Evolutionary conservation across 2,888 invertebrate genomes (phyloP), one percentile per base, ranked within the genome.

Genomic region (Phortica okadai): DNA sequence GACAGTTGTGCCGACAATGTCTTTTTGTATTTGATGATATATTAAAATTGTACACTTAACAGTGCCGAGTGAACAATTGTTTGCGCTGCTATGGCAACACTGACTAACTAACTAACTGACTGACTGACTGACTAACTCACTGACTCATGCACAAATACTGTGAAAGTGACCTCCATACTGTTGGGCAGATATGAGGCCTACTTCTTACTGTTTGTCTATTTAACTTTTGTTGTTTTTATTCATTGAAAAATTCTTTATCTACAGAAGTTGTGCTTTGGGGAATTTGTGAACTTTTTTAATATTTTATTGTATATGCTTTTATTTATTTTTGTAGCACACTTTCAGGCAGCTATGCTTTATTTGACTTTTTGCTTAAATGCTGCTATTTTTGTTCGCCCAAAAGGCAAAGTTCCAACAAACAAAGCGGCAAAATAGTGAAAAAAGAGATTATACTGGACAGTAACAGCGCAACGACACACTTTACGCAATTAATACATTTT

Each of bases 31-130:
- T 1, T 33, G 33, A 33, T 33, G 33, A 14, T 50, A 50, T 50
- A 50, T 50, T 11, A 50, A 50, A 50, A 50, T 5, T 16, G 16
- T 62, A 62, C 62, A 62, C 62, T 62, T 62, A 16, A 62, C 25
- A 16, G 62, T 21, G 62, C 25, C 62, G 25, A 45, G 54, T 56
- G 54, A 72, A 72, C 70, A 72, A 72, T 72, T 72, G 70, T 56
- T 54, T 72, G 14, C n/a, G 25, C 45, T 72, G 33, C 70, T 72
- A 72, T 72, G 70, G 70, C 70, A 72, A 72, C 70, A 72, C 67
- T 67, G 67, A 67, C 67, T 67, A 5, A 33, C 33, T 33, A 1
- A 56, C 56, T 6, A 6, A 56, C 56, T 6, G 1, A 56, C 56
- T 6, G n/a, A n/a, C 33, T 33, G 4, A 56, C 56, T 6, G n/a